These are phyloP conservation scores for Poliocrania exsul DNA, from an alignment of 2,797 vertebrate genomes.

Conservation along the genomic window DNA sequence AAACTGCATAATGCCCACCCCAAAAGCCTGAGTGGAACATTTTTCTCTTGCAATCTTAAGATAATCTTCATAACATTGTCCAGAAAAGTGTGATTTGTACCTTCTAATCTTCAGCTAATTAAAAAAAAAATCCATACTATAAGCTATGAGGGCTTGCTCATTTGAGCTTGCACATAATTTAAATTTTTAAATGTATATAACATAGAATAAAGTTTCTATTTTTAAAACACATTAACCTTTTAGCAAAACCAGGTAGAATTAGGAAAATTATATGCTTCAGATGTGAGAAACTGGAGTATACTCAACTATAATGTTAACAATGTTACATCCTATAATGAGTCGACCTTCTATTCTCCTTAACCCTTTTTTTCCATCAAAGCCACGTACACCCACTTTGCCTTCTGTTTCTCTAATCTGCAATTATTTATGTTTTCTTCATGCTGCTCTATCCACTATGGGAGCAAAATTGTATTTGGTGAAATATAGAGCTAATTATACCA, in stretches of 20 bases:
- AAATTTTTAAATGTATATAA: conserved; percentile 32
- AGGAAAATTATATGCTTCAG: conserved; percentile 44
- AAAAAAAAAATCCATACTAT: background rate
- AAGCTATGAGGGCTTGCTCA: background rate
- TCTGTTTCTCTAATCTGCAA: conserved; percentile 87
- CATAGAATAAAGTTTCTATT: background rate
- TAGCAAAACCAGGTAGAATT: conserved; percentile 59
- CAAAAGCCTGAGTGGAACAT: background rate
- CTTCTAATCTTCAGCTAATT: background rate
- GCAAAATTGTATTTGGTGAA: conserved; percentile 85
- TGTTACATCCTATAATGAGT: conserved; percentile 68
- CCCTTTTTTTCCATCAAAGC: conserved; percentile 80
- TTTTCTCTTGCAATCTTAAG: background rate
- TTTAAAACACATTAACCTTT: background rate
- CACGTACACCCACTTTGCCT: conserved; percentile 82
- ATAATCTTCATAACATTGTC: background rate
- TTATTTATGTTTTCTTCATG: conserved; percentile 87
- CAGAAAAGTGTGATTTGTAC: background rate
- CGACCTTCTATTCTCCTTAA: conserved; percentile 86
- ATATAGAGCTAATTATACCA: conserved; percentile 86
- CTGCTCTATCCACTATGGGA: conserved; percentile 81
- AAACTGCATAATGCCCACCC: background rate
- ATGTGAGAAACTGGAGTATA: conserved; percentile 55
- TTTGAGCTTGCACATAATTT: background rate
- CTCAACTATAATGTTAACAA: conserved; percentile 72